Evolutionary conservation across 2,888 invertebrate species (phyloP).

Genomic region (Unio delphinus): DNA sequence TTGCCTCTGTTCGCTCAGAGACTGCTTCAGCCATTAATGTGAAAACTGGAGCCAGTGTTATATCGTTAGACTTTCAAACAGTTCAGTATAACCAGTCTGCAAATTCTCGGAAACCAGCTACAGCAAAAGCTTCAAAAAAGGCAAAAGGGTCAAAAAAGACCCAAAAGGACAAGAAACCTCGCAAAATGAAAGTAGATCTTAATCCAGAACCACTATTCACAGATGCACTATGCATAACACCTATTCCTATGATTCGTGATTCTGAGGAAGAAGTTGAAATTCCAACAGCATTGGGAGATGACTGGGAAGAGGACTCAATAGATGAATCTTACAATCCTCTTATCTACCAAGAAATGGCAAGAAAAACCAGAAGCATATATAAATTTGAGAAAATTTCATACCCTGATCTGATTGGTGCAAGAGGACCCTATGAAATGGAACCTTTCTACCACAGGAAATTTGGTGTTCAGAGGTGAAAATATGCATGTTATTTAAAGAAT

Average conservation of each 20-base stretch:
- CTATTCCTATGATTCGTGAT: constrained; percentile 34
- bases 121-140: constrained; percentile 37
- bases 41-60: constrained; percentile 65
- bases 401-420: constrained; percentile 80
- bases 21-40: constrained; percentile 60
- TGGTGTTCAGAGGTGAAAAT: constrained; percentile 73
- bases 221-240: constrained; percentile 49
- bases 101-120: constrained; percentile 18
- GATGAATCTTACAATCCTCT: constrained; percentile 51
- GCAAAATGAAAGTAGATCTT: constrained; percentile 24
- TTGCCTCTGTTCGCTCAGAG: constrained; percentile 16
- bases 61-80: constrained; percentile 53
- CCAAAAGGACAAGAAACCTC: constrained; percentile 32
- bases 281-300: constrained; percentile 32
- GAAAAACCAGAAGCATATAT: constrained; percentile 75
- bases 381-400: constrained; percentile 83
- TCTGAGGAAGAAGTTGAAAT: constrained; percentile 33
- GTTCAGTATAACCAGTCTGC: constrained; percentile 32
- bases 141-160: constrained; percentile 38
- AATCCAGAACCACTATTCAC: constrained; percentile 21
- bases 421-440: constrained; percentile 74
- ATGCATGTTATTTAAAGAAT: background rate
- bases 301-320: constrained; percentile 23
- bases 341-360: constrained; percentile 63
- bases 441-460: constrained; percentile 76